Base-by-base conservation (phyloP, 2,113 vertebrate species). In the Sarotherodon lohbergeri region DNA sequence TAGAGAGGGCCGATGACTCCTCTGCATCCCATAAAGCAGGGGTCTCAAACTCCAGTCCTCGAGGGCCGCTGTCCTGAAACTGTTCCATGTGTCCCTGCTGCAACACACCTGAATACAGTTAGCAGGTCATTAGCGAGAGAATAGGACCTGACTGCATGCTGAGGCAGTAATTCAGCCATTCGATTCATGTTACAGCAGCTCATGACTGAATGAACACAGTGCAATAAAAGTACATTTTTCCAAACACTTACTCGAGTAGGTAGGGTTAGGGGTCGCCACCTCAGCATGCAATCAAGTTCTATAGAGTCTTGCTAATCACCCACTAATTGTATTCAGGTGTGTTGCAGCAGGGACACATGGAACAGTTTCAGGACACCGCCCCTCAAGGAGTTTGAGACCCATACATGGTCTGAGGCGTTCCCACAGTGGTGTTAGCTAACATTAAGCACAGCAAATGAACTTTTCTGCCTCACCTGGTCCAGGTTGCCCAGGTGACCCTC, bases 401-500 rank as follows among this genome's bases (percentile, higher is more conserved):
- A 14, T 2, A 71, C n/a, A 14, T 41, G n/a, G 8, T 54, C 76
- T 22, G 7, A 16, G 76, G n/a, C 12, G 3, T 54, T 73, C 22
- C 13, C 39, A 10, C 12, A 3, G 52, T 6, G 7, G 14, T 8
- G 2, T 78, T 32, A 29, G 4, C 24, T 19, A 78, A 50, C 13
- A 27, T 46, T 27, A 29, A 19, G 68, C 68, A 56, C 9, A 57
- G 8, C 9, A 32, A 48, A 34, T 48, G 5, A 50, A 50, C 24
- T 12, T 22, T 0, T 27, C 7, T 9, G 12, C 10, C 90, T 96
- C 81, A 99, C 98, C 98, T 99, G 91, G 99, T 99, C 99, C 99
- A 99, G 0, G 98, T 98, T 19, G 98, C 98, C 99, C 99, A 99
- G 2, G 99, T 99, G 96, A 99, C 98, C 93, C 97, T 98, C 84